Evolutionary conservation across 2,113 vertebrate genomes (phyloP).

Genomic region (Hyaena hyaena): DNA sequence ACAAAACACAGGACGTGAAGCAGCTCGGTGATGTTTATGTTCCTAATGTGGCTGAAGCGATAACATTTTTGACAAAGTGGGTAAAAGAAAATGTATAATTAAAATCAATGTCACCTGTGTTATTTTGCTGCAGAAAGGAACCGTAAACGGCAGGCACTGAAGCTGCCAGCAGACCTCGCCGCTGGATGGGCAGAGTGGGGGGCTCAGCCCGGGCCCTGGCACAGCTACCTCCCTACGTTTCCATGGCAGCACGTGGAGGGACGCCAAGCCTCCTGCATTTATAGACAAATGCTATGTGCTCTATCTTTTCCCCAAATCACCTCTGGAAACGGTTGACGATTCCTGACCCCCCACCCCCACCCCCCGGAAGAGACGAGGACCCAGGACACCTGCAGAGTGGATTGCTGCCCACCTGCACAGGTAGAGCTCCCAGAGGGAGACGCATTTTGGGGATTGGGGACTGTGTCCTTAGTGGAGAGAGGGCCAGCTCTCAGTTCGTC

Average conservation of each 20-base stretch:
- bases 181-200: too few species aligned
- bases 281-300: not conserved
- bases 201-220: too few species aligned
- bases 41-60: not conserved
- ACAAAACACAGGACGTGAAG: not conserved
- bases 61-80: not conserved
- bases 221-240: not conserved
- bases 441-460: not conserved
- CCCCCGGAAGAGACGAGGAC: not conserved
- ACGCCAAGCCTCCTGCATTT: not conserved
- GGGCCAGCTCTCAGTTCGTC: too few species aligned
- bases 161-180: not conserved
- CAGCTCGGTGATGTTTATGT: not conserved
- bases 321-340: not conserved
- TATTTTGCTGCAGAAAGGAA: not conserved
- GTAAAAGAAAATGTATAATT: not conserved
- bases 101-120: not conserved
- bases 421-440: not conserved
- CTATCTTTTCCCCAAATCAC: not conserved
- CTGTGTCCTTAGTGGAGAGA: too few species aligned
- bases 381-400: not conserved
- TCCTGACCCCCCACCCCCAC: not conserved
- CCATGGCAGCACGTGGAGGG: not conserved
- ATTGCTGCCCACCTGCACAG: not conserved
- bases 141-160: not conserved